These are phyloP conservation scores for Gymnarchus niloticus DNA, from an alignment of 2,113 vertebrate species.

Conservation along the genomic window DNA sequence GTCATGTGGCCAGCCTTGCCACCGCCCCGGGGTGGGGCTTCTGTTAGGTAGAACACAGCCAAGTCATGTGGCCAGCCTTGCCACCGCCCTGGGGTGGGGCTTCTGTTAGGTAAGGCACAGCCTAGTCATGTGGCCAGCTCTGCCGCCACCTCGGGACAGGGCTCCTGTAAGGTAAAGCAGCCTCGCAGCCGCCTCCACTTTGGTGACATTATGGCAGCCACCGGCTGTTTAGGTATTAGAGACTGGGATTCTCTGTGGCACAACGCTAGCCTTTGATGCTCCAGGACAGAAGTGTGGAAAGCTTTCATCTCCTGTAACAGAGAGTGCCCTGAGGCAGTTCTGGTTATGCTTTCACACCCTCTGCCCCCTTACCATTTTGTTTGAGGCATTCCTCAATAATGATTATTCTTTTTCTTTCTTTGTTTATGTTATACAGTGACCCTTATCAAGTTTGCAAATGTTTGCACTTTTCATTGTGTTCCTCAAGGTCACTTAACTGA, in stretches of 20 bases:
- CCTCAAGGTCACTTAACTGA: conserved; percentile 1
- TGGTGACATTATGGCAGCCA: too few relatives aligned
- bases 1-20: background rate
- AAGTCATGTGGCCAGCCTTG: background rate
- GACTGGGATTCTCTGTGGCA: background rate
- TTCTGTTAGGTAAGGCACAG: background rate
- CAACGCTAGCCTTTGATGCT: background rate
- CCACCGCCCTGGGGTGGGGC: background rate
- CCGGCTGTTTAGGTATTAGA: background rate
- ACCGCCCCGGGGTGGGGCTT: background rate
- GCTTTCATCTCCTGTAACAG: conserved; percentile 3
- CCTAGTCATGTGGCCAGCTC: background rate
- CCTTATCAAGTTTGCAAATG: background rate
- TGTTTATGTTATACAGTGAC: background rate
- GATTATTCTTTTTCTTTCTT: background rate
- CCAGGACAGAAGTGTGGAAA: background rate
- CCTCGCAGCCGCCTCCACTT: background rate
- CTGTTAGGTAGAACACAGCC: background rate
- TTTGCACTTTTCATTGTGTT: background rate
- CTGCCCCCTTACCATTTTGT: background rate
- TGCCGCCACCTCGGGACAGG: background rate
- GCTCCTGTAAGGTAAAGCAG: background rate
- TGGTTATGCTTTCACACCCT: background rate
- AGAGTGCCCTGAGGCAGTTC: background rate
- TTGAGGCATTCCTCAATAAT: background rate